A percentile compares a stretch with the other conserved stretches of the same genome.
phyloP scores from a whole-genome alignment of 2,888 invertebrate genomes.

The Lissonota sp. region DNA sequence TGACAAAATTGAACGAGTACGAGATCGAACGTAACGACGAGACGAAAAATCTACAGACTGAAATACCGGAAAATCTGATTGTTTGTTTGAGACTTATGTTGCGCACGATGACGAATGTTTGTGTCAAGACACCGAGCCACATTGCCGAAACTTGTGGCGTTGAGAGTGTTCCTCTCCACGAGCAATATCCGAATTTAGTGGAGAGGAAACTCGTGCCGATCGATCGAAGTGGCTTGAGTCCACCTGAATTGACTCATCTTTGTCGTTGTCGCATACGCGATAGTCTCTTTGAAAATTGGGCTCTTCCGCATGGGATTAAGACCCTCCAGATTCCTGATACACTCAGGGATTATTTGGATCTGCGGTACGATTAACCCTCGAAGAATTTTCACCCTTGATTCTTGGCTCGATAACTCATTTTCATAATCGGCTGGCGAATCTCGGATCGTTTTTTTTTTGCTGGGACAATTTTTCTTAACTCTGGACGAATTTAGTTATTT shows the following conservation, averaged over 20 bases:
- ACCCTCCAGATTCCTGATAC: slow-evolving; percentile 88
- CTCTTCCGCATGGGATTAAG: slow-evolving; percentile 90
- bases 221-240: slow-evolving; percentile 86
- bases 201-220: slow-evolving; percentile 87
- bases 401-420: too few relatives aligned
- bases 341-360: slow-evolving; percentile 90
- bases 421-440: too few relatives aligned
- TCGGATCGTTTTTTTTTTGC: too few relatives aligned
- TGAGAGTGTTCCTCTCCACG: slow-evolving; percentile 75
- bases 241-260: slow-evolving; percentile 91
- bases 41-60: slow-evolving; percentile 84
- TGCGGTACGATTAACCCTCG: slow-evolving; percentile 87
- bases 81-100: slow-evolving; percentile 89
- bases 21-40: slow-evolving; percentile 74
- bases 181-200: slow-evolving; percentile 85
- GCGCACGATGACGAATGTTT: slow-evolving; percentile 87
- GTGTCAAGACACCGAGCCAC: slow-evolving; percentile 77
- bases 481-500: too few relatives aligned
- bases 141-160: slow-evolving; percentile 77
- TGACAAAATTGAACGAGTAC: slow-evolving; percentile 88
- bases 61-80: slow-evolving; percentile 88
- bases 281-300: slow-evolving; percentile 88
- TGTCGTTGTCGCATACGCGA: slow-evolving; percentile 90
- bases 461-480: too few relatives aligned
- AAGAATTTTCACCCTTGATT: too few relatives aligned